These are phyloP conservation scores for Phortica magna DNA, from an alignment of 2,888 invertebrate genomes.

Conservation along the genomic window DNA sequence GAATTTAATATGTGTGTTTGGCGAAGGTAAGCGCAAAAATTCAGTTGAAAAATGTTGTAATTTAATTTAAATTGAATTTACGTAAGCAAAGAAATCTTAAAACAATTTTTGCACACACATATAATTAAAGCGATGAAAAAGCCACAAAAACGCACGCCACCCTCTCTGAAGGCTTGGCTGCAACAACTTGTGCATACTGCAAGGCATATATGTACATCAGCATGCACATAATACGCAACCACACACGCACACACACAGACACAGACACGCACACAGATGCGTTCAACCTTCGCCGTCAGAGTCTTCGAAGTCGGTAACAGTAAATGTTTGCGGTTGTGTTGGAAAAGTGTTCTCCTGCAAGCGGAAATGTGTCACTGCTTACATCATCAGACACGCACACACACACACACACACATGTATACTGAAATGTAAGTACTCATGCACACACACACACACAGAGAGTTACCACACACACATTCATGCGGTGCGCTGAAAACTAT, in stretches of 20 bases:
- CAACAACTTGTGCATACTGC: neutral
- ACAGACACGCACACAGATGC: neutral
- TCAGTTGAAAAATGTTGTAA: neutral
- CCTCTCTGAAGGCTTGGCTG: neutral
- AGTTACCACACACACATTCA: neutral
- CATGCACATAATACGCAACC: neutral
- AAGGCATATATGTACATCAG: neutral
- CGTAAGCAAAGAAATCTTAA: neutral
- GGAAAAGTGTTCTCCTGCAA: constrained; percentile 15
- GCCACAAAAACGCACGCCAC: constrained; percentile 2
- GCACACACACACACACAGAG: constrained; percentile 23
- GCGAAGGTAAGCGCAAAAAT: too few relatives aligned
- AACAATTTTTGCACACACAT: neutral
- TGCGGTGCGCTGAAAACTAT: neutral
- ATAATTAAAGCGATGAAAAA: constrained; percentile 14
- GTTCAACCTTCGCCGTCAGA: neutral
- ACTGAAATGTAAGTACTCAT: neutral
- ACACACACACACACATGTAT: constrained; percentile 11
- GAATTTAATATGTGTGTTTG: too few relatives aligned
- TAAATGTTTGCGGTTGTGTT: constrained; percentile 67
- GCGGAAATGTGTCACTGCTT: constrained; percentile 60
- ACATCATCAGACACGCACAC: constrained; percentile 51
- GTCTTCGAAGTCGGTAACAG: constrained; percentile 48
- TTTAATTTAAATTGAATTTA: constrained; percentile 20
- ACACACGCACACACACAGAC: constrained; percentile 26